Base-by-base conservation (phyloP, 2,888 invertebrate genomes). In the Dinocampus coccinellae region DNA sequence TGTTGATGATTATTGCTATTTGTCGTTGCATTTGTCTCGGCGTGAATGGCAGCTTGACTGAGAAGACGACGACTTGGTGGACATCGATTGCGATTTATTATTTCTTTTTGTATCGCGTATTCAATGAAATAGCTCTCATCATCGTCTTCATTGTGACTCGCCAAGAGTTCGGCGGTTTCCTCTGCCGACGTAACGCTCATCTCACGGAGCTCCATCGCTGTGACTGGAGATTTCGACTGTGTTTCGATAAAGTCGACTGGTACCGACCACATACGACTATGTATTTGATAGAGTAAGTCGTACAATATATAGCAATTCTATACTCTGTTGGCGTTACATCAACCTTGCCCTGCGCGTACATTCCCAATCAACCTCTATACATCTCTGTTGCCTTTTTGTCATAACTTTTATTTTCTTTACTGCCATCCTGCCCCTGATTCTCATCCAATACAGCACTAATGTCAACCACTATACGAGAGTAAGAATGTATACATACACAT, bases 41-140 rank as follows among this genome's bases (percentile, higher is more conserved):
- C 66, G 72, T 78, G 78, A 52, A 81, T 80, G 26, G 82, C 77
- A 29, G 78, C 79, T 72, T 84, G 84, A 61, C 81, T 82, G 65
- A 85, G 81, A 57, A 86, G 77, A 63, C 85, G 80, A 71, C 85
- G 83, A 73, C 84, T 84, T 42, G 83, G 81, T 47, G 84, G 71
- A 67, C 80, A 79, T 66, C 86, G 83, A 73, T 84, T 84, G 13
- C 85, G 84, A 76, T 84, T 85, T 67, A 84, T 83, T 20, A 82
- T 83, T 62, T 85, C 84, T 73, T 84, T 85, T 65, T 84, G 85
- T 71, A 84, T 80, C 55, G 85, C 84, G 74, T 83, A 84, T 57
- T 84, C 83, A 69, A 82, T 79, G 73, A 85, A 85, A 71, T 85
- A 84, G 73, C 84, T 84, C 68, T 85, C 85, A 58, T 81, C 74